Base-by-base conservation (phyloP, 2,797 vertebrate genomes). In the Gobionotothen gibberifrons region DNA sequence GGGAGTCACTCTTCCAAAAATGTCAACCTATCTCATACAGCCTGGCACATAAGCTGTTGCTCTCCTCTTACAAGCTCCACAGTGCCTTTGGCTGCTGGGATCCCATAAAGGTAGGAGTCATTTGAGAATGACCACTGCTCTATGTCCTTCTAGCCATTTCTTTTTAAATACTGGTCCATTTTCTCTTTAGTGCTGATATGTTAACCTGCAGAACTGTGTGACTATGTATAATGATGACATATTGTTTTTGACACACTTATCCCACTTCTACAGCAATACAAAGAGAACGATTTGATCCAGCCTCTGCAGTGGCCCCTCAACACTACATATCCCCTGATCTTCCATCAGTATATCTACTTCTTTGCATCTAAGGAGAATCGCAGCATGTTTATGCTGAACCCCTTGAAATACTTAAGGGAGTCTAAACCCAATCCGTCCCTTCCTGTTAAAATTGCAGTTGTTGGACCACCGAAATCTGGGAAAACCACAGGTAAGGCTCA, bases 391-490 rank as follows among this genome's bases (percentile, higher is more conserved):
- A 96, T 96, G 90, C 90, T 92, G 78, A 96, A 98, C 84, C 98
- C 98, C 16, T 92, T 99, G 70, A 98, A 96, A 92, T 99, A 96
- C 82, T 95, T 99, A 53, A 80, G 76, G 77, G 97, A 98, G 83
- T 91, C 94, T 48, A 97, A 95, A 86, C 96, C 97, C 62, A 92
- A 81, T 15, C 84, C 89, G 3, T 74, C 92, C 21, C 86, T 96
- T 51, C 96, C 97, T 63, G 67, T 99, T 72, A 96, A 92, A 93
- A 88, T 99, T 67, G 95, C 94, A 55, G 74, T 99, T 14, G 89
- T 95, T 59, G 98, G 98, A 65, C 96, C 96, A 76, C 96, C 97
- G 60, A 99, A 98, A 92, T 98, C 97, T 77, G 98, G 98, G 65
- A 99, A 98, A 93, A 98, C 95, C 51, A 96, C 97, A 83, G 92